Evolutionary conservation across 1,140 invertebrate species (phyloP).

Genomic region (Ceratosolen solmsi): DNA sequence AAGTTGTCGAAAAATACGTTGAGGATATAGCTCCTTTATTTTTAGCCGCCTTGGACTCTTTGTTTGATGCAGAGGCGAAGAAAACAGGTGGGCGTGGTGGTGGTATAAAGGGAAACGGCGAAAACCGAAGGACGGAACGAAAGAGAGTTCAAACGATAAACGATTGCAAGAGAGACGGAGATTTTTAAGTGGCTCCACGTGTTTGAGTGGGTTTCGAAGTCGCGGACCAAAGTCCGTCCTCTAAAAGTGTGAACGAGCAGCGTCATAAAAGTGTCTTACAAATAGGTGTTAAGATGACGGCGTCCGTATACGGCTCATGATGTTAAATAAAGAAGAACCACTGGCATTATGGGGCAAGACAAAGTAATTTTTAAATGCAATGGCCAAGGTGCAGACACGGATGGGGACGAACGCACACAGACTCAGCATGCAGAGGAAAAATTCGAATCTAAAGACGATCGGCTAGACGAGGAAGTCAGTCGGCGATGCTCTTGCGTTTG

Average conservation of each 20-base stretch:
- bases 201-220: conserved; percentile 29
- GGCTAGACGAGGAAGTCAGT: too few species aligned
- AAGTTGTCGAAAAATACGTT: conserved; percentile 26
- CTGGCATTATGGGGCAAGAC: conserved; percentile 11
- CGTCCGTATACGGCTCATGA: conserved; percentile 1
- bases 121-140: conserved; percentile 35
- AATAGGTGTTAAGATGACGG: conserved; percentile 57
- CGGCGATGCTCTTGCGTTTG: neutral
- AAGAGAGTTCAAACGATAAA: conserved; percentile 21
- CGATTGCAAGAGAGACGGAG: conserved; percentile 20
- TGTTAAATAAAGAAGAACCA: conserved; percentile 46
- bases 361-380: conserved; percentile 21
- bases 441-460: conserved; percentile 26
- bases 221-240: conserved; percentile 49
- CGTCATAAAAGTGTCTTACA: conserved; percentile 57
- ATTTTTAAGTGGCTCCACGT: conserved; percentile 40
- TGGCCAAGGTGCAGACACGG: conserved; percentile 5
- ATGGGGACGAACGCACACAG: too few species aligned
- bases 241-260: conserved; percentile 55
- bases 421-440: neutral
- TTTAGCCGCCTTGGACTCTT: neutral
- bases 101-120: conserved; percentile 20
- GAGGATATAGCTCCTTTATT: conserved; percentile 27
- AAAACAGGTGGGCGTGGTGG: conserved; percentile 48
- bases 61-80: conserved; percentile 17